These are phyloP conservation scores for Leptothorax acervorum DNA, from an alignment of 2,888 invertebrate genomes.

Conservation along the genomic window DNA sequence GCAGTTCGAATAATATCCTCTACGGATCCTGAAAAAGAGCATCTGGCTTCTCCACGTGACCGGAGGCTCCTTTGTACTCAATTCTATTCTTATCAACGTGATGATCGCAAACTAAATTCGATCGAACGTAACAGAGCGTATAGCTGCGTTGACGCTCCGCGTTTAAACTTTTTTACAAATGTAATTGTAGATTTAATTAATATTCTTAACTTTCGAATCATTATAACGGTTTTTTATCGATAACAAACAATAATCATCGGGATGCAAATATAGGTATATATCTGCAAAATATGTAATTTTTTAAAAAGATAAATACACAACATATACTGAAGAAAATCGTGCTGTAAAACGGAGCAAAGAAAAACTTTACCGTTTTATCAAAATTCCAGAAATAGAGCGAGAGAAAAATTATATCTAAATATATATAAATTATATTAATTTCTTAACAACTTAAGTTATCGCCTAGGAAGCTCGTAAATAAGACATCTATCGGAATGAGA, in stretches of 20 bases:
- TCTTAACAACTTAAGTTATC: not conserved
- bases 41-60: conserved; percentile 79
- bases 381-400: not conserved
- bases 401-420: not conserved
- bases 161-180: not conserved
- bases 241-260: not conserved
- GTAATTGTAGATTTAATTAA: not conserved
- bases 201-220: not conserved
- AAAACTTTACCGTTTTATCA: not conserved
- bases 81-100: conserved; percentile 43
- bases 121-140: conserved; percentile 27
- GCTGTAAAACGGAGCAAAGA: not conserved
- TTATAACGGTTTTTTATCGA: not conserved
- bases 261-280: not conserved
- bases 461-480: not conserved
- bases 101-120: conserved; percentile 43
- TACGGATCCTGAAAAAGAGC: conserved; percentile 79
- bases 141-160: not conserved
- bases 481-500: conserved; percentile 1
- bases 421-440: not conserved
- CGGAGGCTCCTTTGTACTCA: conserved; percentile 77
- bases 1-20: conserved; percentile 54
- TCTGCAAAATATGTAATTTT: not conserved
- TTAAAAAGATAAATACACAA: not conserved
- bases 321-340: not conserved